Percentiles rank a stretch among this genome's conserved stretches.
Conservation (phyloP, 2,888 invertebrate species). For the Alcis repandata region DNA sequence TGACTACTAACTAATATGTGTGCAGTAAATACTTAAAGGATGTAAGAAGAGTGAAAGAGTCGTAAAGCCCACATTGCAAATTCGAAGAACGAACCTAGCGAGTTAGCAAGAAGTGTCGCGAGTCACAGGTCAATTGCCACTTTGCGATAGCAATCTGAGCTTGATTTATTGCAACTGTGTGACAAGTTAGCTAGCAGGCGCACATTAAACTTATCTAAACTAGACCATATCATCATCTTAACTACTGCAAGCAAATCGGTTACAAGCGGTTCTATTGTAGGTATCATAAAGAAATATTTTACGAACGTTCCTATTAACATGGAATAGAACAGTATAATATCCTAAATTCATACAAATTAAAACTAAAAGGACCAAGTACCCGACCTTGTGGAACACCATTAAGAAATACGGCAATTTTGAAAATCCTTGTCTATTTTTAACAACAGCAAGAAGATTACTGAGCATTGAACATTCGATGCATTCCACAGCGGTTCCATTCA, state of each 20-base stretch:
- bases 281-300: too few species aligned
- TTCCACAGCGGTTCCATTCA: slow-evolving; percentile 19
- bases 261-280: too few species aligned
- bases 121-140: slow-evolving; percentile 28
- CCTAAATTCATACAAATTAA: neutral
- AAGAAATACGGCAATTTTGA: neutral
- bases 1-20: too few species aligned
- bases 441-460: neutral
- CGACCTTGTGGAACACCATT: slow-evolving; percentile 2
- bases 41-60: neutral
- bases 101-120: slow-evolving; percentile 4
- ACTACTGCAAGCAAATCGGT: too few species aligned
- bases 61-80: neutral
- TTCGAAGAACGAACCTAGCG: slow-evolving; percentile 5
- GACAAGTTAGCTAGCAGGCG: neutral
- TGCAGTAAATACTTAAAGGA: neutral
- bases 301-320: too few species aligned
- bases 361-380: neutral
- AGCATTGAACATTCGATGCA: slow-evolving; percentile 16
- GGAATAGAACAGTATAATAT: neutral
- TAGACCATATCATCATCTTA: too few species aligned
- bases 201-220: neutral
- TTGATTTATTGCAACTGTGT: slow-evolving; percentile 14
- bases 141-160: slow-evolving; percentile 18
- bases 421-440: neutral